phyloP scores from a whole-genome alignment of 2,888 invertebrate species.

The Idaea aversata region DNA sequence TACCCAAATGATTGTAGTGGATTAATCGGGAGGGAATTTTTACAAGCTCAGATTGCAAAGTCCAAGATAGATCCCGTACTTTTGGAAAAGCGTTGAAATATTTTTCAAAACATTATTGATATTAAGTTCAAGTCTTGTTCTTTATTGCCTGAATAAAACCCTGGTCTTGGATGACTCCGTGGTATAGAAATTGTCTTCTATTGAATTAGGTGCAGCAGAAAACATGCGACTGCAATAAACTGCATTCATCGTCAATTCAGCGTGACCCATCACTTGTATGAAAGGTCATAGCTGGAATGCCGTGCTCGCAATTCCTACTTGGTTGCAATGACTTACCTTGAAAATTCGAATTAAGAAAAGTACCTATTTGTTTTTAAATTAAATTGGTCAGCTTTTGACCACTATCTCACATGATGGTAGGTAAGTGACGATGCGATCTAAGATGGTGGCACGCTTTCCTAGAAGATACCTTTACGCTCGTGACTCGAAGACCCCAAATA shows the following conservation, averaged over 20 bases:
- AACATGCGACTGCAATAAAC: constrained; percentile 2
- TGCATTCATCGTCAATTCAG: constrained; percentile 20
- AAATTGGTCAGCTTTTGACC: neutral
- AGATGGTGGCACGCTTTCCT: too few species aligned
- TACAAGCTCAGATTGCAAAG: neutral
- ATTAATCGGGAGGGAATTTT: neutral
- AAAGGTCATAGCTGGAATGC: constrained; percentile 35
- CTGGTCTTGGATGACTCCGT: neutral
- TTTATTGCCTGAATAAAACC: neutral
- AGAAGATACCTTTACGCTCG: too few species aligned
- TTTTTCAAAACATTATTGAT: too few species aligned
- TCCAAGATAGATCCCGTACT: neutral
- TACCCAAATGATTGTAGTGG: neutral
- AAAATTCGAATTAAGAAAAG: neutral
- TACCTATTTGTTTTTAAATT: neutral
- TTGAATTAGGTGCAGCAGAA: constrained; percentile 5
- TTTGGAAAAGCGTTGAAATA: too few species aligned
- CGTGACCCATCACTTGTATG: constrained; percentile 25
- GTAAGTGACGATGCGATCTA: too few species aligned
- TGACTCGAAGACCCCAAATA: too few species aligned
- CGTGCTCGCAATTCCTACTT: constrained; percentile 27
- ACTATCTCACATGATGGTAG: too few species aligned
- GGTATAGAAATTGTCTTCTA: neutral
- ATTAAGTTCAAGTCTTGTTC: neutral
- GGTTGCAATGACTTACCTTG: constrained; percentile 12